A percentile compares a stretch with the other conserved stretches of the same genome.
Evolutionary conservation across 2,888 invertebrate species (phyloP).

Genomic region (Sympetrum striolatum): DNA sequence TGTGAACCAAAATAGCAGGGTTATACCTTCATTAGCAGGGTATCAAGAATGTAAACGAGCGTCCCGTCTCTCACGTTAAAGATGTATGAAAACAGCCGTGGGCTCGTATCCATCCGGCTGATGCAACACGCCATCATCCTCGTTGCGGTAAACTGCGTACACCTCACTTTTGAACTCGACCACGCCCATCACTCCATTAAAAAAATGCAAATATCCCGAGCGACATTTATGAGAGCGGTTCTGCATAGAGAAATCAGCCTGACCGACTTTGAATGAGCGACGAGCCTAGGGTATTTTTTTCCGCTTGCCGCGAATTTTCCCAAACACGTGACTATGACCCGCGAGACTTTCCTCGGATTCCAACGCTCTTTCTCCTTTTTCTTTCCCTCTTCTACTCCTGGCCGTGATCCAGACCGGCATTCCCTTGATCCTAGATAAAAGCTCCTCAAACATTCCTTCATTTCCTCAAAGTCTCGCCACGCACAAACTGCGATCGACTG

Average conservation of each 20-base stretch:
- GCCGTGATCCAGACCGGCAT: neutral
- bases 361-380: neutral
- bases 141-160: too few relatives aligned
- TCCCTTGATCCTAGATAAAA: neutral
- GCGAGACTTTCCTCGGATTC: neutral
- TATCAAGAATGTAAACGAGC: too few relatives aligned
- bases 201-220: neutral
- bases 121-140: too few relatives aligned
- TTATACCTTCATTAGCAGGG: too few relatives aligned
- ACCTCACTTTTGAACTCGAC: neutral
- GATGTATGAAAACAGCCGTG: too few relatives aligned
- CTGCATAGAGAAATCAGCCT: neutral
- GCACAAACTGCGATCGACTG: neutral
- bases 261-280: neutral
- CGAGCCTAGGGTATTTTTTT: neutral
- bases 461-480: neutral
- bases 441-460: neutral
- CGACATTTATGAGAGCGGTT: neutral
- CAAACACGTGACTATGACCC: neutral
- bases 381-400: neutral
- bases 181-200: neutral
- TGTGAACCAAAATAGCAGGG: too few relatives aligned
- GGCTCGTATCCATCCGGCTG: too few relatives aligned
- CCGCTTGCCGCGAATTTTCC: neutral
- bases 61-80: too few relatives aligned